A percentile compares a stretch with the other conserved stretches of the same genome.
Evolutionary conservation across 2,888 invertebrate genomes (phyloP).

Genomic region (Mythimna vitellina): DNA sequence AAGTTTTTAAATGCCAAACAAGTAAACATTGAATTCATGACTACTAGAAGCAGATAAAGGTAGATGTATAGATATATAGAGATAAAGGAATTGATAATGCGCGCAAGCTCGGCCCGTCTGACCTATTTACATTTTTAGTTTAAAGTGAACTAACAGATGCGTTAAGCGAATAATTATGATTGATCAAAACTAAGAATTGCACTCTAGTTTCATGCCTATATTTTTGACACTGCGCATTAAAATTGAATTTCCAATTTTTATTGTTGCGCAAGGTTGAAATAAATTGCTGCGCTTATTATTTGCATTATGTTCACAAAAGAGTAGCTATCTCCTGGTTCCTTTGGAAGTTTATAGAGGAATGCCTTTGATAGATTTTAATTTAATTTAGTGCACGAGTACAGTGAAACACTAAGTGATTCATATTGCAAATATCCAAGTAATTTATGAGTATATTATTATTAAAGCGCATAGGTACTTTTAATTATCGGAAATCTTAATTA

Average conservation of each 20-base stretch:
- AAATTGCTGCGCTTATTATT: slow-evolving; percentile 34
- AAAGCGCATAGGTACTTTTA: neutral
- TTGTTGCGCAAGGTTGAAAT: slow-evolving; percentile 24
- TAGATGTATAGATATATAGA: no score
- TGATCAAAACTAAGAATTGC: slow-evolving; percentile 45
- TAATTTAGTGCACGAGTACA: slow-evolving; percentile 9
- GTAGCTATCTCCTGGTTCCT: slow-evolving; percentile 14
- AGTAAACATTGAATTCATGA: slow-evolving; percentile 27
- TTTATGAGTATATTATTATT: slow-evolving; percentile 1
- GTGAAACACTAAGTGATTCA: slow-evolving; percentile 16
- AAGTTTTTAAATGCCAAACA: slow-evolving; percentile 5
- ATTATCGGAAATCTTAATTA: neutral
- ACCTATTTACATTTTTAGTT: slow-evolving; percentile 54
- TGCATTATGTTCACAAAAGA: slow-evolving; percentile 23
- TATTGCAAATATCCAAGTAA: slow-evolving; percentile 13
- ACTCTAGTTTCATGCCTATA: slow-evolving; percentile 36
- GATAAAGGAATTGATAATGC: slow-evolving; percentile 53
- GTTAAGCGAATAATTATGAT: slow-evolving; percentile 48
- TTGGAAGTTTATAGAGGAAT: slow-evolving; percentile 40
- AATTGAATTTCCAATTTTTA: slow-evolving; percentile 11
- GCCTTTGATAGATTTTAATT: slow-evolving; percentile 35
- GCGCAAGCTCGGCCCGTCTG: slow-evolving; percentile 44
- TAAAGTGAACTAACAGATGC: slow-evolving; percentile 30
- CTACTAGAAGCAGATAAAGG: slow-evolving; percentile 15
- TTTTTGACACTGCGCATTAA: slow-evolving; percentile 18